These are phyloP conservation scores for Pteromalus puparum DNA, from an alignment of 1,140 invertebrate genomes.

Conservation along the genomic window DNA sequence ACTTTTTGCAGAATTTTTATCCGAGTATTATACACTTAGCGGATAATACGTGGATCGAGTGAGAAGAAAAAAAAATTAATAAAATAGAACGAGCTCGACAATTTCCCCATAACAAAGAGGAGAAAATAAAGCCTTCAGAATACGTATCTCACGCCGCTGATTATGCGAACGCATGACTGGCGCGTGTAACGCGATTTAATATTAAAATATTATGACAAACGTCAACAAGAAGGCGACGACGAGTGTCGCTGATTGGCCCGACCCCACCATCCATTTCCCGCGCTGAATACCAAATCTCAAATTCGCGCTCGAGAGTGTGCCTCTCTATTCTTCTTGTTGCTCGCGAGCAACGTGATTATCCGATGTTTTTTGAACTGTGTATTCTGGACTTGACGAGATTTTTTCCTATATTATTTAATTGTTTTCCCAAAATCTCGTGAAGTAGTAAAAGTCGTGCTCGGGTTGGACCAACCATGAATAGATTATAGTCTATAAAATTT, in stretches of 20 bases:
- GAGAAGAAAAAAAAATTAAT: background rate
- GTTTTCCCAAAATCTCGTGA: too few species aligned
- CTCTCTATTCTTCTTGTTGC: background rate
- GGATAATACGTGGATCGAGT: background rate
- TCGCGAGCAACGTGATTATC: background rate
- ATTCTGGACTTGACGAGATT: background rate
- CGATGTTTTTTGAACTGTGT: background rate
- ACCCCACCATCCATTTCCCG: constrained; percentile 40
- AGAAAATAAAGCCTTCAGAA: constrained; percentile 25
- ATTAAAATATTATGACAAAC: constrained; percentile 78
- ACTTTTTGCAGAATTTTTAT: too few species aligned
- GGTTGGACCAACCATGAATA: too few species aligned
- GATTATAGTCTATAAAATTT: too few species aligned
- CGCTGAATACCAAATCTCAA: constrained; percentile 68
- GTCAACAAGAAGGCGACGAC: constrained; percentile 68
- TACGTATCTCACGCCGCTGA: constrained; percentile 65
- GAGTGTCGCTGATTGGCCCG: constrained; percentile 70
- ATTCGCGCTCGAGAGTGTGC: background rate
- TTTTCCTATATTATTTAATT: too few species aligned
- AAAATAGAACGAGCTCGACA: too few species aligned
- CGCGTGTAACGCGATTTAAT: constrained; percentile 75
- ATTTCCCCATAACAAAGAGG: background rate
- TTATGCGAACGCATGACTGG: constrained; percentile 75
- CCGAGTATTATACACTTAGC: too few species aligned
- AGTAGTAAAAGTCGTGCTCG: too few species aligned